Percentiles rank a stretch among this genome's conserved stretches.
These are phyloP conservation scores for Hybognathus amarus DNA, from an alignment of 2,797 vertebrate genomes.

Conservation along the genomic window DNA sequence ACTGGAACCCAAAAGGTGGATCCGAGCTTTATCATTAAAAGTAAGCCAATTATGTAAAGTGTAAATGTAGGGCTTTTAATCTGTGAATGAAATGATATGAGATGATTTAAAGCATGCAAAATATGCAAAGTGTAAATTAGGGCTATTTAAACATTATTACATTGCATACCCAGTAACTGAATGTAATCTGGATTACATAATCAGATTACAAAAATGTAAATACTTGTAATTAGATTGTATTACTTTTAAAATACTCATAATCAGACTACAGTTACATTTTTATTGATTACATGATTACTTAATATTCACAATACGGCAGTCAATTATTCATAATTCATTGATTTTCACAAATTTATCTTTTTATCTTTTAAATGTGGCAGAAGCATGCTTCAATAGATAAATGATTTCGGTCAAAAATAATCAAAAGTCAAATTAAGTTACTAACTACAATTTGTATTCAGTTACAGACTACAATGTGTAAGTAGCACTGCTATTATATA, in stretches of 20 bases:
- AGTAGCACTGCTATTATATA: no score
- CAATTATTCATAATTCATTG: neutral
- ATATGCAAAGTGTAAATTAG: neutral
- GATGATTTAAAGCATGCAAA: neutral
- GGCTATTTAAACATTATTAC: neutral
- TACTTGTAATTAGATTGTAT: no score
- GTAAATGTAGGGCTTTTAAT: neutral
- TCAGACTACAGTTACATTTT: no score
- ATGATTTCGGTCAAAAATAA: neutral
- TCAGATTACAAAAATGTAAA: no score
- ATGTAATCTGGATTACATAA: no score
- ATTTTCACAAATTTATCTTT: neutral
- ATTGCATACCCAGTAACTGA: neutral
- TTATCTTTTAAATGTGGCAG: neutral
- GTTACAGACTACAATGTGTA: no score
- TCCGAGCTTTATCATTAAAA: constrained; percentile 28
- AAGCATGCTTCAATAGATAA: neutral
- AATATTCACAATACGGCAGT: neutral
- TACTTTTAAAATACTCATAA: no score
- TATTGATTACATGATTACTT: no score
- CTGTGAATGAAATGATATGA: neutral
- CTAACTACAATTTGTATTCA: neutral
- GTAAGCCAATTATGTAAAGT: constrained; percentile 21
- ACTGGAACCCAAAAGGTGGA: constrained; percentile 55
- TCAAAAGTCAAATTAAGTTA: neutral